Conservation (phyloP, 35 echinoderm and acorn worm genomes). For the Hemicentrotus pulcherrimus region DNA sequence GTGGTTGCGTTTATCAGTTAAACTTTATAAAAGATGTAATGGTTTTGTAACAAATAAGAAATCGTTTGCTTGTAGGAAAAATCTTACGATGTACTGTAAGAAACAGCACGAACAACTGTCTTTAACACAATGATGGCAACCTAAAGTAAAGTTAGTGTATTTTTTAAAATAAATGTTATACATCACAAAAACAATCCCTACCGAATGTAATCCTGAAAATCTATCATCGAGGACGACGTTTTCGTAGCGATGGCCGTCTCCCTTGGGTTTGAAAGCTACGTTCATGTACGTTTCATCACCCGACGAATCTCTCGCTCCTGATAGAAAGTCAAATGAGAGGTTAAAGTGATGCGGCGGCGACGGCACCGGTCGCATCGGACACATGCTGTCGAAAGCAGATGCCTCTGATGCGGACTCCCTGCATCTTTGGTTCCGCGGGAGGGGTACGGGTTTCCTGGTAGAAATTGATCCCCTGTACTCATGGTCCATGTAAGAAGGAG, state of each 20-base stretch:
- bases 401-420: slow-evolving; percentile 59
- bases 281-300: slow-evolving; percentile 77
- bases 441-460: slow-evolving; percentile 60
- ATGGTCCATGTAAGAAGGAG: slow-evolving; percentile 29
- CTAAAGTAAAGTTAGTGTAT: no score
- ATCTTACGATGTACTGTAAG: no score
- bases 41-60: no score
- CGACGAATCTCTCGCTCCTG: slow-evolving; percentile 23
- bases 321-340: background rate
- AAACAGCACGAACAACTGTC: no score
- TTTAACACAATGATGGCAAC: no score
- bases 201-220: slow-evolving; percentile 33
- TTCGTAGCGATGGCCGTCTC: slow-evolving; percentile 63
- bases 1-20: no score
- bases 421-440: slow-evolving; percentile 28
- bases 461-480: slow-evolving; percentile 32
- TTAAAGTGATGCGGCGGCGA: slow-evolving; percentile 54
- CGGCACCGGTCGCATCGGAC: slow-evolving; percentile 50
- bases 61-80: no score
- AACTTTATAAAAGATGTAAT: no score
- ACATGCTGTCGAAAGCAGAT: slow-evolving; percentile 35
- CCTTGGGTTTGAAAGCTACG: slow-evolving; percentile 64
- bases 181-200: background rate
- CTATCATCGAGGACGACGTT: slow-evolving; percentile 69
- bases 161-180: no score